Evolutionary conservation across 1,140 invertebrate genomes (phyloP), one percentile per base, ranked within the genome.

Genomic region (Sarcophaga peregrina): DNA sequence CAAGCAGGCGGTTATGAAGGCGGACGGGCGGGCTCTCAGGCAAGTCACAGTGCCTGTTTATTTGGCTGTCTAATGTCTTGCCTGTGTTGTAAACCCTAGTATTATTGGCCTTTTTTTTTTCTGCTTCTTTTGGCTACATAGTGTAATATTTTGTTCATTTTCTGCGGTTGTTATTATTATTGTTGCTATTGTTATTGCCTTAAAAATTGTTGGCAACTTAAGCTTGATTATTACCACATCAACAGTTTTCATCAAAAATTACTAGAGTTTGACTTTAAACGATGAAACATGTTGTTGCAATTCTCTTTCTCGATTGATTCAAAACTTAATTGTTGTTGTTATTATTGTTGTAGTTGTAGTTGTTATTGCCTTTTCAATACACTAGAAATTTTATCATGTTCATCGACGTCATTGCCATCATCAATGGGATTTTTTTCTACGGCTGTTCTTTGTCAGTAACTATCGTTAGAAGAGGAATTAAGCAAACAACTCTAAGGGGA

Each of bases 141-240:
- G 17, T 72, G 58, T 15, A 72, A 9, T 25, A 17, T 11, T 25
- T 17, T 25, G 37, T 72, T 17, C 62, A 25, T 72, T 72, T 72
- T 20, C 20, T 25, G 17, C 17, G 0, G 8, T 17, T 17, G 17
- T 72, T 72, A 72, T 17, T 9, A 7, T 25, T 25, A 25, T n/a
- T 47, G 46, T 7, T 52, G 47, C 15, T 10, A 20, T 20, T 50
- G 47, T 78, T 15, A 15, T 47, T 76, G 25, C 25, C 25, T 37
- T 37, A 37, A 37, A 37, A 37, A 37, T 37, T 37, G 25, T 37
- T 37, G 25, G 74, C 75, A 78, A 20, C 47, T 20, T 50, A 50
- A 48, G 20, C 75, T 50, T 78, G 75, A 50, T 78, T 37, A 78
- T 52, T 78, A 78, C 75, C 75, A 78, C 75, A 78, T 78, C 75